These are phyloP conservation scores for Drosophila melanogaster DNA, from an alignment of 1,140 invertebrate genomes.

Conservation along the genomic window Release_6_plus_ISO1_MT NC_004354.4:3787001-3787500, in stretches of 20 bases:
- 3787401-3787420: conserved; percentile 18
- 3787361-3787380: conserved; percentile 5
- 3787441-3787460: conserved; percentile 38
- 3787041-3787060: conserved; percentile 18
- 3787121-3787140: conserved; percentile 14
- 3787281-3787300: too few relatives aligned
- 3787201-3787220: too few relatives aligned
- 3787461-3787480: conserved; percentile 7
- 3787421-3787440: conserved; percentile 26
- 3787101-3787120: conserved; percentile 15
- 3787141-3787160: conserved; percentile 26
- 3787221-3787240: too few relatives aligned
- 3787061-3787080: conserved; percentile 41
- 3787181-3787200: neutral
- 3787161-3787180: conserved; percentile 6
- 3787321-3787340: too few relatives aligned
- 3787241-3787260: too few relatives aligned
- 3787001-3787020: conserved; percentile 4
- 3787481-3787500: conserved; percentile 23
- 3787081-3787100: conserved; percentile 23
- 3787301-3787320: too few relatives aligned
- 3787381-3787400: neutral
- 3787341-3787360: conserved; percentile 5
- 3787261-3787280: too few relatives aligned
- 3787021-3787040: conserved; percentile 3